A percentile compares a stretch with the other conserved stretches of the same genome.
Conservation (phyloP, 2,888 invertebrate genomes). For the Chaitophorus viminalis region DNA sequence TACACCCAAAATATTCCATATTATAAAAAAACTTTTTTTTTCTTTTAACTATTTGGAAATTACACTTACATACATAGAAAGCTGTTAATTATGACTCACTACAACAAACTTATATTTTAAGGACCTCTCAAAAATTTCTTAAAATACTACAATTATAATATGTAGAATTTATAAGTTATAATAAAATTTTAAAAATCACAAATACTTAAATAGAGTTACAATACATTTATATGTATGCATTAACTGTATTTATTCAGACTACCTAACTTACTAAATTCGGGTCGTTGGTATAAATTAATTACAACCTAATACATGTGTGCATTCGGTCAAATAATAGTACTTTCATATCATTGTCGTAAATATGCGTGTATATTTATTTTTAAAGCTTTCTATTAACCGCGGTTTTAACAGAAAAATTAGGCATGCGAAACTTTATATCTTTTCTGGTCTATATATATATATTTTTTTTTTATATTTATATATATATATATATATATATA, state of each 20-base stretch:
- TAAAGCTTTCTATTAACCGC: slow-evolving; percentile 42
- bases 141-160: slow-evolving; percentile 61
- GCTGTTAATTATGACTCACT: not conserved
- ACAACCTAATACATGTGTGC: not conserved
- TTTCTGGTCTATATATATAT: slow-evolving; percentile 42
- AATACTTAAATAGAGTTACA: not conserved
- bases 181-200: not conserved
- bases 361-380: slow-evolving; percentile 47
- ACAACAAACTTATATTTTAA: slow-evolving; percentile 65
- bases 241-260: not conserved
- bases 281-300: slow-evolving; percentile 24
- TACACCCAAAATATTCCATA: not conserved
- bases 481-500: slow-evolving; percentile 19
- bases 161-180: not conserved
- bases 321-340: slow-evolving; percentile 9
- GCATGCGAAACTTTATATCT: slow-evolving; percentile 56
- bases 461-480: slow-evolving; percentile 25
- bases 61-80: slow-evolving; percentile 13
- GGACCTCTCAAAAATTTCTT: slow-evolving; percentile 70
- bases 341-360: slow-evolving; percentile 26
- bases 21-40: not conserved
- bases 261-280: not conserved
- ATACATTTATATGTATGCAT: not conserved
- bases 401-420: slow-evolving; percentile 51
- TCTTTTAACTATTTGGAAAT: slow-evolving; percentile 8